Evolutionary conservation across 2,113 vertebrate species (phyloP).

Genomic region (Petaurus breviceps): DNA sequence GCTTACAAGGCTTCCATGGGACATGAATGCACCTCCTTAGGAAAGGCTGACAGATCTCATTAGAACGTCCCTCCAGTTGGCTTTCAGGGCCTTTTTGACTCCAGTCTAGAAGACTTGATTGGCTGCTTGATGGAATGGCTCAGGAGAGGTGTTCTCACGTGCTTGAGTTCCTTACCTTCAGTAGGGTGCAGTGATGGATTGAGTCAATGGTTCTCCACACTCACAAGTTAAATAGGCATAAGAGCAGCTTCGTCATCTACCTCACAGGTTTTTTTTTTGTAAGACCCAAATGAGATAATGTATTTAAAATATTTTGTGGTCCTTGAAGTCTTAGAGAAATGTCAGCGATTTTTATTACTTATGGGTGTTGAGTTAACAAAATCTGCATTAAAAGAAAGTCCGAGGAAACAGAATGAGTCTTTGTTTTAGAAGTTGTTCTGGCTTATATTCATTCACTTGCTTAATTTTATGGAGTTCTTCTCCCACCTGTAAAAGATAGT

Average conservation of each 20-base stretch:
- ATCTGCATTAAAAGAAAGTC: neutral
- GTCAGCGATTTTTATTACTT: neutral
- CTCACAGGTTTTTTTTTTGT: neutral
- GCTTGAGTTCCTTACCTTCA: neutral
- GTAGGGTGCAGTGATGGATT: neutral
- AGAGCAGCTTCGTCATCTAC: neutral
- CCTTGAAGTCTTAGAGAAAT: neutral
- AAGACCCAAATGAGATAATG: neutral
- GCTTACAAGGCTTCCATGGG: neutral
- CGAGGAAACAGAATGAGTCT: neutral
- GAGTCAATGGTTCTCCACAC: neutral
- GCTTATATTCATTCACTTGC: neutral
- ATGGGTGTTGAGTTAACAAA: neutral
- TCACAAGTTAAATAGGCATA: neutral
- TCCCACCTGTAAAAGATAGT: constrained; percentile 21
- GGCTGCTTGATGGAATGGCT: neutral
- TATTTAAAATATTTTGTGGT: neutral
- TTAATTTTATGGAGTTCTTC: constrained; percentile 26
- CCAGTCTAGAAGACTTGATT: neutral
- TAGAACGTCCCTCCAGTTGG: neutral
- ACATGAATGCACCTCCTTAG: neutral
- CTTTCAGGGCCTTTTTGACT: neutral
- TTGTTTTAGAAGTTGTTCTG: neutral
- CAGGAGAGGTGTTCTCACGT: neutral
- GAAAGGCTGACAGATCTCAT: neutral